These are phyloP conservation scores for Bothrops jararaca DNA, from an alignment of 2,113 vertebrate species.

Conservation along the genomic window DNA sequence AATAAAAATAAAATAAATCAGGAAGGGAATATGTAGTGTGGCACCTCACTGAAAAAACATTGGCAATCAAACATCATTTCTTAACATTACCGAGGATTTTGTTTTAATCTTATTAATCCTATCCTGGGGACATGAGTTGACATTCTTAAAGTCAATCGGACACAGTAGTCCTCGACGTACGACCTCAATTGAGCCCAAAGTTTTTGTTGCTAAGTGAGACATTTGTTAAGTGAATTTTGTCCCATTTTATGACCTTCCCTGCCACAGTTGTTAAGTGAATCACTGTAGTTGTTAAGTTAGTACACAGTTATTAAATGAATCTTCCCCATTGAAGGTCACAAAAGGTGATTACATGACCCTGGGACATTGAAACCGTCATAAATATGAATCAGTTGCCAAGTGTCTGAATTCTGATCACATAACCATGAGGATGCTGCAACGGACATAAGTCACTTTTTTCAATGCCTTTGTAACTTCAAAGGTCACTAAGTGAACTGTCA, in stretches of 20 bases:
- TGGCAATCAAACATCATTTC: conserved; percentile 16
- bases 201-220: not conserved
- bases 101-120: conserved; percentile 2
- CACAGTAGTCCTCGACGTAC: not conserved
- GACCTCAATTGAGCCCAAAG: not conserved
- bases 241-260: not conserved
- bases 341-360: not conserved
- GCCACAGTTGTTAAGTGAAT: too few species aligned
- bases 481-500: not conserved
- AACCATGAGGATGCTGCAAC: not conserved
- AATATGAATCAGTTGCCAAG: not conserved
- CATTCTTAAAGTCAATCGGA: conserved; percentile 23
- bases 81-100: conserved; percentile 28
- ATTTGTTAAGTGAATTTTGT: not conserved
- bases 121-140: conserved; percentile 24
- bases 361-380: not conserved
- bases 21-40: conserved; percentile 3
- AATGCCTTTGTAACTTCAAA: not conserved
- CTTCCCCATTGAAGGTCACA: not conserved
- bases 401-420: not conserved
- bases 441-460: not conserved
- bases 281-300: not conserved
- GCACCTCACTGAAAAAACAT: conserved; percentile 7
- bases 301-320: not conserved
- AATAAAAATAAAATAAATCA: conserved; percentile 53